These are phyloP conservation scores for Ranitomeya imitator DNA, from an alignment of 2,113 vertebrate genomes.

Conservation along the genomic window DNA sequence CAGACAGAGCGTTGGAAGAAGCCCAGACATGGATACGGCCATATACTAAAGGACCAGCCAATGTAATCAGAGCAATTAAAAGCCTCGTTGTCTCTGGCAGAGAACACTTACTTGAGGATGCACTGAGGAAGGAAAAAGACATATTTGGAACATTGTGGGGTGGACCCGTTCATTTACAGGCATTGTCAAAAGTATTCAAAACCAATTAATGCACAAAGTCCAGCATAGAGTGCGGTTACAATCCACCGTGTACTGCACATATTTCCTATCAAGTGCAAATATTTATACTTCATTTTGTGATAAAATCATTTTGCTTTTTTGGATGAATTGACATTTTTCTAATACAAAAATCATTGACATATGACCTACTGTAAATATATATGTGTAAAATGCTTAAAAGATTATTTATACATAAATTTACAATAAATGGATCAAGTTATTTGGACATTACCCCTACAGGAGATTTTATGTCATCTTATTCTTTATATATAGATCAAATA, in stretches of 20 bases:
- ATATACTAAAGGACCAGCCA: slow-evolving; percentile 75
- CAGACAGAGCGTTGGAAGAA: slow-evolving; percentile 61
- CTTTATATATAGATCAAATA: too few species aligned
- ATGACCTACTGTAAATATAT: too few species aligned
- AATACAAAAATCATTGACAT: too few species aligned
- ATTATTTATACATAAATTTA: too few species aligned
- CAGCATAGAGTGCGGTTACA: not conserved
- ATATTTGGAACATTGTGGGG: slow-evolving; percentile 90
- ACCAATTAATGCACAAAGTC: slow-evolving; percentile 73
- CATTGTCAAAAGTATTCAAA: slow-evolving; percentile 76
- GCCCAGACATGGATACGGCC: slow-evolving; percentile 79
- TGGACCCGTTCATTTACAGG: slow-evolving; percentile 83
- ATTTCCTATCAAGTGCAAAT: not conserved
- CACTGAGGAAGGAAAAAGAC: slow-evolving; percentile 83
- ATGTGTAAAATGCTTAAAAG: too few species aligned
- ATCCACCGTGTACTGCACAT: not conserved
- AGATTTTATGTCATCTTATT: too few species aligned
- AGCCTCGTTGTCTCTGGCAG: slow-evolving; percentile 77
- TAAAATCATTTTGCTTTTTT: not conserved
- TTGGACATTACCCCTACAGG: too few species aligned
- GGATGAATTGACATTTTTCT: not conserved
- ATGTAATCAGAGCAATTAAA: slow-evolving; percentile 84
- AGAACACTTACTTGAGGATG: slow-evolving; percentile 82
- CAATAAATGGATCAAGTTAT: too few species aligned
- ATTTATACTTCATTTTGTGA: not conserved